Evolutionary conservation across 2,888 invertebrate species (phyloP), one percentile per base, ranked within the genome.

Genomic region (Cremastobaeus sp.): DNA sequence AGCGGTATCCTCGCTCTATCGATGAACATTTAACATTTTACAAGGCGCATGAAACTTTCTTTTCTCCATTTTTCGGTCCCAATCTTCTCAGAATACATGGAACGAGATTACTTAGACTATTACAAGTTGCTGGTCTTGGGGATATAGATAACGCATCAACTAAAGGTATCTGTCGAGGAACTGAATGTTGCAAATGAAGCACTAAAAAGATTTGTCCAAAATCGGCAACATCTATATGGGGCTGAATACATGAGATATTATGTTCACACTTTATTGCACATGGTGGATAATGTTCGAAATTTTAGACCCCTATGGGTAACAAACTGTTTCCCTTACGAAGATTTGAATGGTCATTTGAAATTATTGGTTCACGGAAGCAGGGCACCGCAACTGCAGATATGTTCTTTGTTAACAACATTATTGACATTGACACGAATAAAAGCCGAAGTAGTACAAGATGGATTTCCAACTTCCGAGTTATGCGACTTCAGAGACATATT

Each of bases 261-360:
- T 15, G 17, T 39, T 12, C 39, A 39, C 14, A 5, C 17, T 8
- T 6, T 39, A 15, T 15, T 39, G 5, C 39, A 39, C 15, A 15
- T 39, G 17, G 17, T 39, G 9, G 39, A 39, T 15, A 39, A 39
- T n/a, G 39, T 39, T 14, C 8, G 4, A 39, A 39, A 39, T 15
- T 39, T 39, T n/a, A 17, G 39, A 4, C 39, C 39, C 9, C 15
- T 39, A n/a, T 39, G 5, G 4, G 39, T 39, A 15, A 39, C 39
- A 1, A 4, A 4, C 9, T 12, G 15, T 39, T 39, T 39, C 17
- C 14, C 39, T 6, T 5, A 15, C 6, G 39, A 39, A 15, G 15
- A 15, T 39, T n/a, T 39, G 8, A 39, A 39, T 25, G 25, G 25
- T 25, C 25, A 8, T 3, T 5, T 25, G 4, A 25, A 25, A 25